Conservation (phyloP, 2,113 vertebrate species). For the Lathamus discolor region DNA sequence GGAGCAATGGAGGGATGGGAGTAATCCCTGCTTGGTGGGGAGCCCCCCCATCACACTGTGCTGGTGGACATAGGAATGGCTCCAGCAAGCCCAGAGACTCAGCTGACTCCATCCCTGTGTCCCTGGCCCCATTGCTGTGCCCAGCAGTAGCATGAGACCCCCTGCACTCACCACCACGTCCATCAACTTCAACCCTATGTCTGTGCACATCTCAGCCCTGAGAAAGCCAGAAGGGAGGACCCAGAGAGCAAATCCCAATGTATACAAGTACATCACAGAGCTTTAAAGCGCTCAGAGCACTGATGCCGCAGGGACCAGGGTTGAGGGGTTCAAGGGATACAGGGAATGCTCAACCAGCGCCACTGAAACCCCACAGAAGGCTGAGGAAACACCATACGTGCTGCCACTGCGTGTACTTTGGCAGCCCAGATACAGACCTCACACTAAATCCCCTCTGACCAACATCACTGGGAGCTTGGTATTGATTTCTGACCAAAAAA, state of each 20-base stretch:
- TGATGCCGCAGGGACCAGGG: accelerated
- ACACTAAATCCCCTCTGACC: not conserved
- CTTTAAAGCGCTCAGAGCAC: not conserved
- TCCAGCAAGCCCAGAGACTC: not conserved
- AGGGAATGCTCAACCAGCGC: not conserved
- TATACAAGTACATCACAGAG: accelerated
- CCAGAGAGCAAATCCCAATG: not conserved
- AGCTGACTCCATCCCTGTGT: accelerated
- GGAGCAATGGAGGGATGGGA: not conserved
- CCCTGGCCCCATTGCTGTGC: not conserved
- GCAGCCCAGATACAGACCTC: not conserved
- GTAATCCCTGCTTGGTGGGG: not conserved
- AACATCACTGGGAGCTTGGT: not conserved
- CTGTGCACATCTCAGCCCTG: accelerated
- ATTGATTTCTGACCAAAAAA: not conserved
- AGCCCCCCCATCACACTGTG: not conserved
- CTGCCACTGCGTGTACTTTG: not conserved
- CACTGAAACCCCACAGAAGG: not conserved
- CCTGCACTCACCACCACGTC: not conserved
- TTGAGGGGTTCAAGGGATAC: not conserved
- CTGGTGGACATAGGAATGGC: not conserved
- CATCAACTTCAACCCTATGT: accelerated
- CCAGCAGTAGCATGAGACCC: not conserved
- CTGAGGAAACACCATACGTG: accelerated
- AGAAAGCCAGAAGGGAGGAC: not conserved